Evolutionary conservation across 2,888 invertebrate genomes (phyloP), one percentile per base, ranked within the genome.

Genomic region (Pollenia angustigena): DNA sequence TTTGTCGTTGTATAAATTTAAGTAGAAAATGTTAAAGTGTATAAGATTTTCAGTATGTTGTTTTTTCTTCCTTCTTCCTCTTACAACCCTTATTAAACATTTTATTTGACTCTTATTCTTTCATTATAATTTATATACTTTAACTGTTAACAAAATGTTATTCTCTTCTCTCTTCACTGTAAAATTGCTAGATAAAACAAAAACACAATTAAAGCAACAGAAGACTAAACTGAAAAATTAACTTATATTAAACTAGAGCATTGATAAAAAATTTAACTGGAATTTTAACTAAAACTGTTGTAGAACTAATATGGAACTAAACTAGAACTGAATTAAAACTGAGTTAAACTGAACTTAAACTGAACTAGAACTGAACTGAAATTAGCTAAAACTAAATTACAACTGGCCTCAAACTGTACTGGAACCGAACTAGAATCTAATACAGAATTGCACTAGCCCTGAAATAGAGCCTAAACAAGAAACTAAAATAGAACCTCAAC

Each of bases 1-100:
- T 84, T 83, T 72, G 71, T 72, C 84, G 87, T 84, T 75, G 80
- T 82, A 76, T 81, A 76, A 85, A 80, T 81, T 79, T 71, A 72
- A 85, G 81, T 71, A 71, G 74, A 81, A 82, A 78, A 81, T 74
- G 71, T 64, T 23, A 44, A 56, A 62, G 71, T 78, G 76, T 76
- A 74, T 66, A 56, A 58, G 56, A 76, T 48, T 56, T 78, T 83
- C 56, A 32, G 40, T 50, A 12, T 46, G 16, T 6, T 69, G n/a
- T 46, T 50, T 81, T 56, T 50, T 60, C 7, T 48, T 69, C 18
- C 14, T 40, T 50, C 50, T 52, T 54, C 48, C 16, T 58, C 48
- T 58, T 48, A 54, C 66, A n/a, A 68, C n/a, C 68, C 11, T 56
- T 66, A 48, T 64, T 54, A 23, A 23, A 8, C 14, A 7, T 54